Evolutionary conservation across 2,888 invertebrate genomes (phyloP).

Genomic region (Mythimna loreyi): DNA sequence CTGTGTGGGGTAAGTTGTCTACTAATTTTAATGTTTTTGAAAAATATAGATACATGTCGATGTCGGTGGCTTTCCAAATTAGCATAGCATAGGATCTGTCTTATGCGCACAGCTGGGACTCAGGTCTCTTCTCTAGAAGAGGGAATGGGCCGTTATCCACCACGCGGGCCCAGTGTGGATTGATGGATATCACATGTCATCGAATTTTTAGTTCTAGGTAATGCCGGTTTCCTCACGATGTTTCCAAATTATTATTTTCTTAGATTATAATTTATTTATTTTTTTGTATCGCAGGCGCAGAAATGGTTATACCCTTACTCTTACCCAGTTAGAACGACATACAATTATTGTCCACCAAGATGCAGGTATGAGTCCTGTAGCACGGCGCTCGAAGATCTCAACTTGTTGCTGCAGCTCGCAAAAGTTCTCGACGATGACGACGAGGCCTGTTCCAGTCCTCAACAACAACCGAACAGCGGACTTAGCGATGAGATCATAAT

Average conservation of each 20-base stretch:
- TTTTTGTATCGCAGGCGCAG: constrained; percentile 62
- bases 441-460: constrained; percentile 19
- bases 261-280: background rate
- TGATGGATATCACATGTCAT: no score
- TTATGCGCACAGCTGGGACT: no score
- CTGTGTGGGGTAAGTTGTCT: constrained; percentile 69
- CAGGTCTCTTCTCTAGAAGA: no score
- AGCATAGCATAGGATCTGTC: no score
- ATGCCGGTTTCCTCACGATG: no score
- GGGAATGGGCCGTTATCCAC: no score
- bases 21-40: background rate
- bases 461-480: constrained; percentile 36
- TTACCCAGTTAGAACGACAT: constrained; percentile 22
- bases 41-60: background rate
- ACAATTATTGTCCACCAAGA: constrained; percentile 29
- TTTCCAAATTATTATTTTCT: background rate
- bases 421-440: constrained; percentile 62
- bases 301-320: constrained; percentile 43
- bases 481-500: constrained; percentile 79
- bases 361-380: constrained; percentile 64
- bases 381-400: constrained; percentile 68
- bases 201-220: no score
- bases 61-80: no score
- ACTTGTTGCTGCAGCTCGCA: constrained; percentile 61
- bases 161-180: no score